Evolutionary conservation across 2,797 vertebrate genomes (phyloP).

Genomic region (Bovichtus variegatus): DNA sequence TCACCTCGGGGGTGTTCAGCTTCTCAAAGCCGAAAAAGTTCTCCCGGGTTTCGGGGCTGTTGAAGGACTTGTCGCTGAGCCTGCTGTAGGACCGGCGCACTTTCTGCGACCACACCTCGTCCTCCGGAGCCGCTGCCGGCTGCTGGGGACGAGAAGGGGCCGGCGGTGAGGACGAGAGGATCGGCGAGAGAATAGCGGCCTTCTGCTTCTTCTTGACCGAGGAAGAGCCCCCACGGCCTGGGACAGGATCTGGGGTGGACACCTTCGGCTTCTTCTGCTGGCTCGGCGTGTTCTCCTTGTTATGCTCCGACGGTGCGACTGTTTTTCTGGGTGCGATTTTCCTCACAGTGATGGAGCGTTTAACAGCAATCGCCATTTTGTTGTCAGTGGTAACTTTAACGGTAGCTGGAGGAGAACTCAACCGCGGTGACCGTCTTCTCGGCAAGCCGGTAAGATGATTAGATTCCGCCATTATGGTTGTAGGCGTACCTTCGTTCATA

Average conservation of each 20-base stretch:
- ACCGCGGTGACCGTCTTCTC: constrained; percentile 68
- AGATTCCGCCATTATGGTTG: constrained; percentile 14
- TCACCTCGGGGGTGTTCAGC: constrained; percentile 71
- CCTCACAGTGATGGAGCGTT: constrained; percentile 71
- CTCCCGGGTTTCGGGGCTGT: constrained; percentile 53
- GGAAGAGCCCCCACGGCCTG: constrained; percentile 7
- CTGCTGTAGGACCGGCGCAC: constrained; percentile 80
- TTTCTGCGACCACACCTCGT: constrained; percentile 70
- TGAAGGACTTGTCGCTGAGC: constrained; percentile 62
- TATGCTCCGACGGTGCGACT: constrained; percentile 26
- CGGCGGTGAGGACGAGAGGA: constrained; percentile 62
- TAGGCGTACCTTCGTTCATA: constrained; percentile 13
- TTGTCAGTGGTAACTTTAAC: constrained; percentile 10
- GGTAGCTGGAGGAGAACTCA: constrained; percentile 45
- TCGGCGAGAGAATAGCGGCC: constrained; percentile 67
- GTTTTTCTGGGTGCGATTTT: constrained; percentile 79
- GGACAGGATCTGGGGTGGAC: constrained; percentile 45
- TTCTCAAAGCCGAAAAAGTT: constrained; percentile 75
- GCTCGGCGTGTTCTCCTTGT: constrained; percentile 72
- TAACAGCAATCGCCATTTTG: constrained; percentile 69
- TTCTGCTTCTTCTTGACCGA: constrained; percentile 31
- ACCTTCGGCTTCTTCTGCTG: constrained; percentile 41
- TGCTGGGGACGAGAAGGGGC: neutral
- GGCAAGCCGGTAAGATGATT: neutral
- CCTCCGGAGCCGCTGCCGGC: constrained; percentile 19